These are phyloP conservation scores for Campoletis sonorensis DNA, from an alignment of 1,140 invertebrate species.

Conservation along the genomic window DNA sequence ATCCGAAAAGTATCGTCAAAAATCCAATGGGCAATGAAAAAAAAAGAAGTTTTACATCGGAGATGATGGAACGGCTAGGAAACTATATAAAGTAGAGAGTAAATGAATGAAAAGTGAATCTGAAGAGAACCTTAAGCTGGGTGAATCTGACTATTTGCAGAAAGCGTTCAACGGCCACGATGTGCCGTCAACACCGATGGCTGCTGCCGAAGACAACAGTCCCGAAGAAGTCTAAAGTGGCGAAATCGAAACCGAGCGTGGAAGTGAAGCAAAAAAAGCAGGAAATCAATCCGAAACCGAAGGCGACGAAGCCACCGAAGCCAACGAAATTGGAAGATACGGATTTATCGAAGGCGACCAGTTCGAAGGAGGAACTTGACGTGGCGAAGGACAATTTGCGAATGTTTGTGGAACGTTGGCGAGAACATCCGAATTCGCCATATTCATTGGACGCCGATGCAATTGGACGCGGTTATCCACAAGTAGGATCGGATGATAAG, in stretches of 20 bases:
- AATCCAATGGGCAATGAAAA: too few relatives aligned
- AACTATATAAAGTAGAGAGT: conserved; percentile 22
- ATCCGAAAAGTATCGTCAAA: too few relatives aligned
- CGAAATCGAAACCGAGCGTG: conserved; percentile 41
- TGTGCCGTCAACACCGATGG: conserved; percentile 88
- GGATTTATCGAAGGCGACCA: conserved; percentile 35
- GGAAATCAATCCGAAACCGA: conserved; percentile 58
- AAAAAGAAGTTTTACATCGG: too few relatives aligned
- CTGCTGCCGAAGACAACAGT: conserved; percentile 77
- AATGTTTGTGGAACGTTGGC: conserved; percentile 91
- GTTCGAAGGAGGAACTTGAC: conserved; percentile 80
- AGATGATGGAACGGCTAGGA: too few relatives aligned
- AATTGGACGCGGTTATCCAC: conserved; percentile 16
- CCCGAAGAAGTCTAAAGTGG: conserved; percentile 62
- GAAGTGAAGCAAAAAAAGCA: conserved; percentile 60
- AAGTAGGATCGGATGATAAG: conserved; percentile 41
- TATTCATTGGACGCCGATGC: conserved; percentile 82
- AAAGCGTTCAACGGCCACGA: conserved; percentile 83
- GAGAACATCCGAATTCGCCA: conserved; percentile 89
- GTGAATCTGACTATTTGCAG: conserved; percentile 77
- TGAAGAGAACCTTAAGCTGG: conserved; percentile 48
- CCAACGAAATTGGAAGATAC: conserved; percentile 16
- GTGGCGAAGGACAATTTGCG: conserved; percentile 90
- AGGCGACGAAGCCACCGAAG: not conserved
- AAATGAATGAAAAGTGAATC: conserved; percentile 29